Conservation (phyloP, 2,113 vertebrate genomes). For the Setophaga coronata region DNA sequence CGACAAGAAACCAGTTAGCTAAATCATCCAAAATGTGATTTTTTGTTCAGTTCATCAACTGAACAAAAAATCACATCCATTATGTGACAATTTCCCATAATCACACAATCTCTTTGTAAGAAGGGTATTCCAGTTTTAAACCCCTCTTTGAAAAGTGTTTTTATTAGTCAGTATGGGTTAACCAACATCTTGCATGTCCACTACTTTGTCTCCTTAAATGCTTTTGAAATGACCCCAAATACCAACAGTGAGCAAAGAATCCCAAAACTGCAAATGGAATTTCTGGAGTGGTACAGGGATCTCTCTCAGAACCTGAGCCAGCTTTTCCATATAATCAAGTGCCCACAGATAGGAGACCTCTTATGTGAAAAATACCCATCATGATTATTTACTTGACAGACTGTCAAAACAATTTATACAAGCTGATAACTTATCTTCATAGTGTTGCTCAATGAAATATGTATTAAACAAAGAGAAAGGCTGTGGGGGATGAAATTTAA, state of each 20-base stretch:
- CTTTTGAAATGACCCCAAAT: neutral
- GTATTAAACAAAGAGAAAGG: neutral
- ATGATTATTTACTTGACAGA: neutral
- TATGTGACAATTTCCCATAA: neutral
- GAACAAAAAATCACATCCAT: no score
- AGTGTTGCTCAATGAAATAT: neutral
- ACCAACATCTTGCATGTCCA: neutral
- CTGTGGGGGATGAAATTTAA: neutral
- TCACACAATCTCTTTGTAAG: neutral
- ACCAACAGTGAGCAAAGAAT: neutral
- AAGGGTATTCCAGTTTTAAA: neutral
- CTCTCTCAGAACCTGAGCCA: neutral
- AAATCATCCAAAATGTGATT: neutral
- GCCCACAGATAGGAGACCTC: neutral
- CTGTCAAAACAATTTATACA: neutral
- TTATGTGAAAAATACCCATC: neutral
- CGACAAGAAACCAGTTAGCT: neutral
- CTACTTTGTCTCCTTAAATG: neutral
- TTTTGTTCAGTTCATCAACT: no score
- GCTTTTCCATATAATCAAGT: neutral
- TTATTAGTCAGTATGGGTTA: neutral
- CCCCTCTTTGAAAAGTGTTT: neutral
- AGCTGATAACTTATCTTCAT: neutral
- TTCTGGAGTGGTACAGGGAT: neutral
- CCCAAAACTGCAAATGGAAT: neutral